Base-by-base conservation (phyloP, 1,140 invertebrate species). In the Bombus confusus region DNA sequence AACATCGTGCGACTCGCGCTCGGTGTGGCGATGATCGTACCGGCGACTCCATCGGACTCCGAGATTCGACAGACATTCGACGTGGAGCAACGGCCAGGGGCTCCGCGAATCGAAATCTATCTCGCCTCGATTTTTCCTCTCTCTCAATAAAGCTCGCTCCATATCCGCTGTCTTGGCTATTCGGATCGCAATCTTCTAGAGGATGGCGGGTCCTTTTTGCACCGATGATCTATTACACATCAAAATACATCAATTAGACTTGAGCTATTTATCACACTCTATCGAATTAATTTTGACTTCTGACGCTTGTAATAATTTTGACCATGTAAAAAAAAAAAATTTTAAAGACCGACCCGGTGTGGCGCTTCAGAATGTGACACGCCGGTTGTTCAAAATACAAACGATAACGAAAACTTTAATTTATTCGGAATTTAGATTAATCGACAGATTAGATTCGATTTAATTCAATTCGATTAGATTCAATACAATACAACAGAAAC, bases 121-220 rank as follows among this genome's bases (percentile, higher is more conserved):
- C 77, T 5, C 52, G 73, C 1, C 5, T 37, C 0, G 28, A 74
- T 31, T 89, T 86, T 15, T 90, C 93, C 9, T 92, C 92, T n/a
- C 52, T 88, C 0, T 86, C 68, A 2, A 28, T 13, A n/a, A 22
- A 66, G 22, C 87, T 90, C 71, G 93, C 93, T 8, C 94, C 95
- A 87, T 96, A 96, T 6, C 96, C 96, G 83, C 96, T 96, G 92
- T 96, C 96, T 83, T 96, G 96, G 47, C 96, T 96, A 85, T 96
- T 96, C 0, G 95, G 92, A 83, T 97, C 96, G 83, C 84, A 94
- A 69, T 95, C 94, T 80, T 95, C 95, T 39, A 95, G 82, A 5
- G 95, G 94, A 34, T 87, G 91, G 9, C 93, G 92, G 6, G 77
- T 80, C 66, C 89, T 93, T 22, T 91, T 92, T 31, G 28, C 74